phyloP scores from a whole-genome alignment of 2,888 invertebrate genomes.

The Ectobius pallidus region DNA sequence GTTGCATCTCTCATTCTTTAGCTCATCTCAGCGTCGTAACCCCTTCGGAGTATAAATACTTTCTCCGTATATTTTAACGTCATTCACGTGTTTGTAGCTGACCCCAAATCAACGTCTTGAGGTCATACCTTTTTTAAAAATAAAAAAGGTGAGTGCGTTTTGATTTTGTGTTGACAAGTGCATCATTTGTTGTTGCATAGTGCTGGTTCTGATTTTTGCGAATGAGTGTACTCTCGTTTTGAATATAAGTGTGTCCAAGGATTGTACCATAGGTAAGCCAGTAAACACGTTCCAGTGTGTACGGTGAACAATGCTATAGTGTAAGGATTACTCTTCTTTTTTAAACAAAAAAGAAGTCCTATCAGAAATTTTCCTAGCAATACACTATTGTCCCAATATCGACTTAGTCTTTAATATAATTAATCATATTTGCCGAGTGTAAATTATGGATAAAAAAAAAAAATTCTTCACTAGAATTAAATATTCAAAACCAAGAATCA shows the following conservation, averaged over 20 bases:
- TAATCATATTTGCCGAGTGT: too few species aligned
- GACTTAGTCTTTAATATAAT: too few species aligned
- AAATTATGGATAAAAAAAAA: too few species aligned
- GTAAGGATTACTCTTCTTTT: too few species aligned
- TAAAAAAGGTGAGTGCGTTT: not conserved
- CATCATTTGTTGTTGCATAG: not conserved
- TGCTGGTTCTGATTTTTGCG: not conserved
- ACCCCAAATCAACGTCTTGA: slow-evolving; percentile 16
- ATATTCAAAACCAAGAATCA: too few species aligned
- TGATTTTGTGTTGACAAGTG: not conserved
- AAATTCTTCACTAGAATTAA: too few species aligned
- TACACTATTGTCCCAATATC: too few species aligned
- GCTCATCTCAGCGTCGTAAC: slow-evolving; percentile 22
- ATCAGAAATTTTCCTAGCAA: too few species aligned
- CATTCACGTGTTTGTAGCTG: slow-evolving; percentile 38
- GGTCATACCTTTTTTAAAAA: not conserved
- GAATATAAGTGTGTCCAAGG: not conserved
- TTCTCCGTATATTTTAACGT: slow-evolving; percentile 37
- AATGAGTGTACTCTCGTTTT: not conserved
- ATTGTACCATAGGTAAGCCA: not conserved
- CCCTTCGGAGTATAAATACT: slow-evolving; percentile 40
- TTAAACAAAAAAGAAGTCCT: too few species aligned
- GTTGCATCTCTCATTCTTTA: slow-evolving; percentile 27
- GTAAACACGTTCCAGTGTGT: too few species aligned
- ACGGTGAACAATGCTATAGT: too few species aligned